These are phyloP conservation scores for Hesperophylax magnus DNA, from an alignment of 1,140 invertebrate species.

Conservation along the genomic window DNA sequence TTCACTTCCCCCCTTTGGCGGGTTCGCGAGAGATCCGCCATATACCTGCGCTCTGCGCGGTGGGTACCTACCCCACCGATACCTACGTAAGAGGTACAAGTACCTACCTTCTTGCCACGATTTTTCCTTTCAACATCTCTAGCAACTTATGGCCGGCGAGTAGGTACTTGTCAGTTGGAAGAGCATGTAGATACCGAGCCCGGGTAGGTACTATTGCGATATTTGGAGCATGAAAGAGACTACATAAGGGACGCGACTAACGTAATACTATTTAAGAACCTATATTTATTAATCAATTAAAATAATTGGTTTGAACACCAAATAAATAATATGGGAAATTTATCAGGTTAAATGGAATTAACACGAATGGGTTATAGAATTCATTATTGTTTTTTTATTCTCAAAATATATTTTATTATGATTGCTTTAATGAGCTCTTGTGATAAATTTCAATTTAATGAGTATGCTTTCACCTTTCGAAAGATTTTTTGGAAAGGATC, in stretches of 20 bases:
- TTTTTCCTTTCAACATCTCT: conserved; percentile 20
- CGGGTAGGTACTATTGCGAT: neutral
- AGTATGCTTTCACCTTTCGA: no score
- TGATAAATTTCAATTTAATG: no score
- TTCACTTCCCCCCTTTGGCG: conserved; percentile 36
- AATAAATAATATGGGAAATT: no score
- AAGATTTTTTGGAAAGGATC: no score
- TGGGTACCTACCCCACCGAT: neutral
- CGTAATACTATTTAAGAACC: no score
- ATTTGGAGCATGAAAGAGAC: conserved; percentile 20
- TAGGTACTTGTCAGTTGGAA: conserved; percentile 26
- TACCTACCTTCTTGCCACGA: conserved; percentile 22
- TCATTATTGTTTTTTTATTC: no score
- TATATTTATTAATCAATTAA: no score
- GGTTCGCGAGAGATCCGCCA: conserved; percentile 29
- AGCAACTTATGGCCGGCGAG: conserved; percentile 32
- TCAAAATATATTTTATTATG: no score
- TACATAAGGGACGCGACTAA: neutral
- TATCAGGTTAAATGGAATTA: no score
- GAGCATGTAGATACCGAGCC: neutral
- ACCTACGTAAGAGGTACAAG: neutral
- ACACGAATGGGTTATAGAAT: no score
- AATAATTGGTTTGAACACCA: no score
- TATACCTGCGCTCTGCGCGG: conserved; percentile 26
- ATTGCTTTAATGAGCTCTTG: no score